A percentile compares a stretch with the other conserved stretches of the same genome.
phyloP scores from a whole-genome alignment of 2,113 vertebrate genomes.

The Pterocles burchelli region DNA sequence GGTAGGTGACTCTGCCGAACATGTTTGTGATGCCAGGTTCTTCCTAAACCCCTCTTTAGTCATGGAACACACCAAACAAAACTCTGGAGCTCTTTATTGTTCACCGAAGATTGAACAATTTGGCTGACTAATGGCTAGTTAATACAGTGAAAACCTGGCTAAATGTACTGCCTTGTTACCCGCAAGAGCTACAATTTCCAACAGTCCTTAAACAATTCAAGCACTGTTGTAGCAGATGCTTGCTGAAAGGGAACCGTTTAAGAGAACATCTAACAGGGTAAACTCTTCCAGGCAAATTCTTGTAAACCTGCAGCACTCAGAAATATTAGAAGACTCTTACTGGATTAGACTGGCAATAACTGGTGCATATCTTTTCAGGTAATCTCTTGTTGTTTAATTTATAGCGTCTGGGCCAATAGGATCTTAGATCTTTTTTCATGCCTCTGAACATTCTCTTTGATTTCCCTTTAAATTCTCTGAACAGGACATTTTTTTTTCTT shows the following conservation, averaged over 20 bases:
- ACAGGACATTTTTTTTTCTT: not conserved
- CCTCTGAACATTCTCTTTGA: not conserved
- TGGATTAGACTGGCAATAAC: not conserved
- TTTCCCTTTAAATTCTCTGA: not conserved
- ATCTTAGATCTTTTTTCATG: not conserved
- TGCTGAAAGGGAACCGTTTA: not conserved
- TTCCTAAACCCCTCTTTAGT: not conserved
- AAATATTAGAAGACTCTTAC: not conserved
- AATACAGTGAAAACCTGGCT: not conserved
- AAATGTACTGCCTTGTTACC: not conserved
- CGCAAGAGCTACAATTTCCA: not conserved
- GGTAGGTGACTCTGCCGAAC: not conserved
- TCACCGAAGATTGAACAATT: not conserved
- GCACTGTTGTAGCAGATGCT: not conserved
- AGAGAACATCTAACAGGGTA: not conserved
- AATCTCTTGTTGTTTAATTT: not conserved
- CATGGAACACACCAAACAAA: not conserved
- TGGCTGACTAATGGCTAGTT: not conserved
- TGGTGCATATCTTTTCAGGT: not conserved
- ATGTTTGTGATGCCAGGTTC: not conserved
- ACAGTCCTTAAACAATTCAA: not conserved
- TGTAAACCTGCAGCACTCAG: not conserved
- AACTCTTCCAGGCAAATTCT: not conserved
- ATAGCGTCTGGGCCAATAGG: not conserved
- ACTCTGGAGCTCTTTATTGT: not conserved